Conservation (phyloP, 2,797 vertebrate genomes). For the Schizothorax lantsangensis region DNA sequence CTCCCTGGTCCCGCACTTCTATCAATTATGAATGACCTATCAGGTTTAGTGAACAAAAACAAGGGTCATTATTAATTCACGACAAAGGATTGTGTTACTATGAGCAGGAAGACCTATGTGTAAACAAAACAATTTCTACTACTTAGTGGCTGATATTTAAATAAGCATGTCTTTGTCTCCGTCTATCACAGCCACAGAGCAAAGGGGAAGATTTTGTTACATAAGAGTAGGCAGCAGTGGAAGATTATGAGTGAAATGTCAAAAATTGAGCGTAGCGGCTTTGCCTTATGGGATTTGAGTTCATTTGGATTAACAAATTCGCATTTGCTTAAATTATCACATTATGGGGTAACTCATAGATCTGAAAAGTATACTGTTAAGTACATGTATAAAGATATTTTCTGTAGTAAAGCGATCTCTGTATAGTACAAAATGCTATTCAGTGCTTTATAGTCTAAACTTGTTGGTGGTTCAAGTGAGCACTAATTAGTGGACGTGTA, state of each 20-base stretch:
- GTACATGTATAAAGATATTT: neutral
- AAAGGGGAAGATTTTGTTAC: constrained; percentile 24
- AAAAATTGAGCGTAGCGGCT: neutral
- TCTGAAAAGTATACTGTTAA: neutral
- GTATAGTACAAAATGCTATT: neutral
- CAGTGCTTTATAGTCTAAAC: neutral
- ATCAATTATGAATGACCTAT: constrained; percentile 78
- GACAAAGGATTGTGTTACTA: constrained; percentile 24
- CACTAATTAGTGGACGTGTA: neutral
- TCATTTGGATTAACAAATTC: neutral
- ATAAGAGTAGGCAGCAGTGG: neutral
- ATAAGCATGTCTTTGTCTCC: constrained; percentile 55
- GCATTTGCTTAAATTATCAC: neutral
- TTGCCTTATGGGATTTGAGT: constrained; percentile 3
- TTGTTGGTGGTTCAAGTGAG: neutral
- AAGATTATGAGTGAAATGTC: neutral
- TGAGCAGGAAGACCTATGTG: constrained; percentile 44
- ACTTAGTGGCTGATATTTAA: constrained; percentile 53
- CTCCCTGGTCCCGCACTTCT: constrained; percentile 19
- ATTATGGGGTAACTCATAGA: neutral
- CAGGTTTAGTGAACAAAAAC: constrained; percentile 67
- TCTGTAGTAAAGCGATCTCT: neutral
- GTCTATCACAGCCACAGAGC: neutral
- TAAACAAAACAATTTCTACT: constrained; percentile 44
- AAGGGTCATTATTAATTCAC: constrained; percentile 54